Percentiles rank a stretch among this genome's conserved stretches.
phyloP scores from a whole-genome alignment of 2,797 vertebrate genomes.

The Ctenochaetus hawaiiensis region DNA sequence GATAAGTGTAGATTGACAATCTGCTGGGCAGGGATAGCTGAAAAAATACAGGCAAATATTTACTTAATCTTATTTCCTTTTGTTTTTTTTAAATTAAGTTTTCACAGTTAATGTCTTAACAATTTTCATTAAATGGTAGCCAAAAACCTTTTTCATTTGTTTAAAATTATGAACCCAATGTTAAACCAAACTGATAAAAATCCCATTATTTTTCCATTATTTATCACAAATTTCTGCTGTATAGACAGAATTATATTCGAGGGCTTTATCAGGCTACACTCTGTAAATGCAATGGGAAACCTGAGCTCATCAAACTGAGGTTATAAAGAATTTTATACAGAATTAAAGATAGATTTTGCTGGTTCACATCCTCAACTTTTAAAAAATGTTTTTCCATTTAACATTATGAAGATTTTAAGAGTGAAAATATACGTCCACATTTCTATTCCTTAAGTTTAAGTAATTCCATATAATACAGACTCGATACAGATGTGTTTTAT shows the following conservation, averaged over 20 bases:
- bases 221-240: background rate
- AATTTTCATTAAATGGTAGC: too few relatives aligned
- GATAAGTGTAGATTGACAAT: background rate
- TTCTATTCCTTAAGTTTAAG: background rate
- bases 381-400: background rate
- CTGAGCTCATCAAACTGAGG: background rate
- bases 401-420: background rate
- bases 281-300: background rate
- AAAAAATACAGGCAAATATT: background rate
- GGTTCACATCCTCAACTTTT: background rate
- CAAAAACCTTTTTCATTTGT: too few relatives aligned
- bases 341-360: background rate
- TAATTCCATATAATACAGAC: background rate
- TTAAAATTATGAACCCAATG: constrained; percentile 4
- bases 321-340: background rate
- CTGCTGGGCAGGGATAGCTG: background rate
- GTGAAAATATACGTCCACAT: background rate
- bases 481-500: background rate
- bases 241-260: background rate
- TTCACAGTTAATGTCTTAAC: too few relatives aligned
- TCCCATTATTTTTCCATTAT: background rate
- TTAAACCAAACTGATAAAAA: background rate
- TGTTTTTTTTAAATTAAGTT: too few relatives aligned
- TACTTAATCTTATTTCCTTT: too few relatives aligned
- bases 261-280: background rate